Conservation (phyloP, 2,888 invertebrate species). For the Trichacis sp. region DNA sequence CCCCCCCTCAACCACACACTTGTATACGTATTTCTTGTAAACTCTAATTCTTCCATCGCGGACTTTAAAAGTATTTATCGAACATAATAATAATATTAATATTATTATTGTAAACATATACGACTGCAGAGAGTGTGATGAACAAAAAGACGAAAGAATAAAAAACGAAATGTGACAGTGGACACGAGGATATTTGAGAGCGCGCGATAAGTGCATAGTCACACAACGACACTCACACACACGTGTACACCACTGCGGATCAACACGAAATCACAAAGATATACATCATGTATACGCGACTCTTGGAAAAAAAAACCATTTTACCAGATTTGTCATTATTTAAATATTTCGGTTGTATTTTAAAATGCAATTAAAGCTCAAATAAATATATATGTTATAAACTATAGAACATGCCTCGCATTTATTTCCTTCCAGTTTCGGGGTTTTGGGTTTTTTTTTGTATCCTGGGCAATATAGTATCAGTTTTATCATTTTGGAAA, state of each 20-base stretch:
- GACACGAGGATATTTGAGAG: constrained; percentile 27
- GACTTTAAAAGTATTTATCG: constrained; percentile 69
- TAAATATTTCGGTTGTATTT: constrained; percentile 86
- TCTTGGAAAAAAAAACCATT: constrained; percentile 73
- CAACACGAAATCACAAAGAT: constrained; percentile 73
- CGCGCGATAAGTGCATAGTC: constrained; percentile 33
- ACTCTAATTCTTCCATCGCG: constrained; percentile 74
- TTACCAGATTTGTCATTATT: constrained; percentile 85
- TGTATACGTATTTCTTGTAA: constrained; percentile 81
- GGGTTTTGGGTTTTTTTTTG: constrained; percentile 12
- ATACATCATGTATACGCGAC: constrained; percentile 84
- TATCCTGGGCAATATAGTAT: constrained; percentile 40
- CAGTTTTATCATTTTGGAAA: constrained; percentile 36
- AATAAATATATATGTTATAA: constrained; percentile 89
- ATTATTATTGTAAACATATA: constrained; percentile 69
- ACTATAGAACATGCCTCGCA: constrained; percentile 64
- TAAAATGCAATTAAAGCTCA: constrained; percentile 88
- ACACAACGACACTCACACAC: constrained; percentile 38
- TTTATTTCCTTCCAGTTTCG: constrained; percentile 19
- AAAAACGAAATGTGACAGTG: not conserved
- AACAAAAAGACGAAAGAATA: constrained; percentile 46
- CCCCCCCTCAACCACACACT: constrained; percentile 63
- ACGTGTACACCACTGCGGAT: constrained; percentile 41
- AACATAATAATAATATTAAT: constrained; percentile 66
- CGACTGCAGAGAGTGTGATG: constrained; percentile 67